phyloP scores from a whole-genome alignment of 2,888 invertebrate species.

The Brassicogethes aeneus region DNA sequence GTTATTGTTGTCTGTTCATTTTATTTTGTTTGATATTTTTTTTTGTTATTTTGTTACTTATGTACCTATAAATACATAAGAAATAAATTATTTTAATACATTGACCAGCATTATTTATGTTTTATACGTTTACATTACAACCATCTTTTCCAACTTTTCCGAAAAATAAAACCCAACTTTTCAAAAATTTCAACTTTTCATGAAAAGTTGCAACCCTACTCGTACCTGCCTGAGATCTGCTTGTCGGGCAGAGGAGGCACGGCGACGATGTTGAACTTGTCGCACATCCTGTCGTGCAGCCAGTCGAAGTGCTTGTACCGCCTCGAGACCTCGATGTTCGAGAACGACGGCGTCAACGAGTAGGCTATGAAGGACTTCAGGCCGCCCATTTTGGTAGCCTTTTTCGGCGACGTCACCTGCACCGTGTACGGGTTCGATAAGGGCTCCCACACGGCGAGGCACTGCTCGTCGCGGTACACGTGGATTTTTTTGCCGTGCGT shows the following conservation, averaged over 20 bases:
- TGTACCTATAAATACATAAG: no score
- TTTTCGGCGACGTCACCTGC: conserved; percentile 88
- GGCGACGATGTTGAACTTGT: conserved; percentile 90
- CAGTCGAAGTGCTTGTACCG: conserved; percentile 99
- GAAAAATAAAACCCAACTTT: no score
- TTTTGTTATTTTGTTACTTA: no score
- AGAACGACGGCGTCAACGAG: conserved; percentile 90
- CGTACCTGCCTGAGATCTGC: conserved; percentile 92
- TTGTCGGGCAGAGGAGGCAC: conserved; percentile 97
- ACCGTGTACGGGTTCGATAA: conserved; percentile 69
- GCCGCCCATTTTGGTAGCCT: conserved; percentile 95
- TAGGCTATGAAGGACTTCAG: conserved; percentile 97
- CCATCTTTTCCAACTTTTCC: no score
- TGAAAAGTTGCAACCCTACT: no score
- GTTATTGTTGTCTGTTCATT: no score
- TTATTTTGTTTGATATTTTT: no score
- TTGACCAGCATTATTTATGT: no score
- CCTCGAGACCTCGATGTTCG: conserved; percentile 85
- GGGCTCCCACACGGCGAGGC: conserved; percentile 57
- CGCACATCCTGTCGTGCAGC: conserved; percentile 88
- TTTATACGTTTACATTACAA: no score
- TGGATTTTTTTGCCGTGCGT: conserved; percentile 63
- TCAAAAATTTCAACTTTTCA: no score
- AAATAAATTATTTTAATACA: no score
- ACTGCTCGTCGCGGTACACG: conserved; percentile 56